Base-by-base conservation (phyloP, 2,888 invertebrate genomes). In the Pelosia muscerda region DNA sequence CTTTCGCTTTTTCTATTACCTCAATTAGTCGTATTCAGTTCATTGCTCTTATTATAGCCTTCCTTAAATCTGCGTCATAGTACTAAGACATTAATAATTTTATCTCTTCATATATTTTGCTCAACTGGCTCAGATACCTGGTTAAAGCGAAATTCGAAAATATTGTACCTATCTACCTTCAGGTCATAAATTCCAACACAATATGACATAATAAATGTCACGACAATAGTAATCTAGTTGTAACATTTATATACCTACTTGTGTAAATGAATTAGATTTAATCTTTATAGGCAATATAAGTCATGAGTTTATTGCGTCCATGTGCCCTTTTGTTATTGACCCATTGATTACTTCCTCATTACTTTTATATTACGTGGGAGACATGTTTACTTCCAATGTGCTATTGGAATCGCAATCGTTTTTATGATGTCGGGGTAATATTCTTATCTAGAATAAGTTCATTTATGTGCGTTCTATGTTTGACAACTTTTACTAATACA, bases 301-400 rank as follows among this genome's bases (percentile, higher is more conserved):
- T 74, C 49, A 57, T 65, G 55, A 57, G 31, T 56, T 19, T 77
- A 77, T 66, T 69, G 60, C 59, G 56, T 61, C 28, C 66, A 71
- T 59, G 65, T 67, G 66, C 28, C 57, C 25, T 49, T 49, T 49
- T 49, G 60, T 54, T 64, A 68, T 69, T 56, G 60, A 42, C 15
- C 25, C 42, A 19, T 63, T 77, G 69, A 77, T 77, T 69, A 72
- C 60, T 77, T 69, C 58, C 53, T 38, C 80, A 72, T 77, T 69
- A 57, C 68, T 49, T 71, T 71, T 77, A 74, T 79, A 77, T 77
- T 34, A 26, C 38, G 9, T 19, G 58, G 59, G 19, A 13, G 25
- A 34, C 56, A 61, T 61, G 56, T 42, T 71, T 69, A 56, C 57
- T 42, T 54, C 22, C 31, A 54, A 58, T 68, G 62, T 66, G 55